Conservation (phyloP, 2,113 vertebrate species). For the Bufo gargarizans region DNA sequence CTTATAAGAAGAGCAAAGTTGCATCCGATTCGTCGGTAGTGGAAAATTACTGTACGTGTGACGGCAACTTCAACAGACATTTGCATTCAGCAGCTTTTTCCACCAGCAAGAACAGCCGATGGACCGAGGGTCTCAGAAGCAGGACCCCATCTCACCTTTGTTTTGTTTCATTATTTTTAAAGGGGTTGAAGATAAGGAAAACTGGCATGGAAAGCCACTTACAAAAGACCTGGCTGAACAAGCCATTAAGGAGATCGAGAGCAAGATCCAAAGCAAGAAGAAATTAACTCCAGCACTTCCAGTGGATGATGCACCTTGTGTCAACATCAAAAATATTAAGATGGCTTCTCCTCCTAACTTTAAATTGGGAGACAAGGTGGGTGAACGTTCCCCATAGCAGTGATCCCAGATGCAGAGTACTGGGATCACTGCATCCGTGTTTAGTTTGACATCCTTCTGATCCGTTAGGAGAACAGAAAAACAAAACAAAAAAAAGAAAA, state of each 20-base stretch:
- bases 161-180: slow-evolving; percentile 9
- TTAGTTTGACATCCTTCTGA: too few species aligned
- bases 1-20: too few species aligned
- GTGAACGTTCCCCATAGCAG: neutral
- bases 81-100: neutral
- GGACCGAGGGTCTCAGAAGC: neutral
- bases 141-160: slow-evolving; percentile 24
- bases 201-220: slow-evolving; percentile 92
- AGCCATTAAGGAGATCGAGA: slow-evolving; percentile 83
- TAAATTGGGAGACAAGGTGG: slow-evolving; percentile 92
- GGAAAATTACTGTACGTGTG: too few species aligned
- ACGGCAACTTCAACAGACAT: neutral
- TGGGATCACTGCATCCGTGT: too few species aligned
- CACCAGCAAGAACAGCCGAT: neutral
- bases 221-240: slow-evolving; percentile 91
- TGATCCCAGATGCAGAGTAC: too few species aligned
- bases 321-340: slow-evolving; percentile 86
- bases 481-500: too few species aligned
- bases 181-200: slow-evolving; percentile 92
- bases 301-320: slow-evolving; percentile 80
- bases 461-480: too few species aligned
- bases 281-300: slow-evolving; percentile 85
- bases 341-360: slow-evolving; percentile 89
- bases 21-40: too few species aligned
- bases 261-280: slow-evolving; percentile 86